Conservation (phyloP, 2,113 vertebrate genomes). For the Chaenogobius annularis region DNA sequence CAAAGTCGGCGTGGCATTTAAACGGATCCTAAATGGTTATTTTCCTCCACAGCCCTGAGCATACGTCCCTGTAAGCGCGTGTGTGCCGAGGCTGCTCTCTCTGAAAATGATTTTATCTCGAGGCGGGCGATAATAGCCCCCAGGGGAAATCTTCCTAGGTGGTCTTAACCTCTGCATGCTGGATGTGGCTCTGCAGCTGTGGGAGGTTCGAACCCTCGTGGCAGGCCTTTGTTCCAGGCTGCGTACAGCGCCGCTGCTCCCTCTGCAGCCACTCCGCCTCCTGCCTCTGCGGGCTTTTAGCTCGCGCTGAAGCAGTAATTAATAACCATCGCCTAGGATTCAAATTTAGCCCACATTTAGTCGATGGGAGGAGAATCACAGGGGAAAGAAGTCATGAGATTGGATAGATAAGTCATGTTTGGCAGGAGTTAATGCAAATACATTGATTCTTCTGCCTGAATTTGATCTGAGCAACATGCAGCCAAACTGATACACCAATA, state of each 20-base stretch:
- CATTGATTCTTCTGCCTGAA: conserved; percentile 56
- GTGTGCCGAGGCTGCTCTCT: conserved; percentile 51
- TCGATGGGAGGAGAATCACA: conserved; percentile 60
- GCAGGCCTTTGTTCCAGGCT: conserved; percentile 68
- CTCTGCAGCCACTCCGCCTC: conserved; percentile 34
- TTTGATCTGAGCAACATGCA: conserved; percentile 38
- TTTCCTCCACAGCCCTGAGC: conserved; percentile 18
- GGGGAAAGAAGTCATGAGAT: conserved; percentile 50
- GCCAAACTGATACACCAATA: conserved; percentile 14
- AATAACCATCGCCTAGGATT: conserved; percentile 65
- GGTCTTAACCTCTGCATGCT: conserved; percentile 68
- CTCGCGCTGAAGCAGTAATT: conserved; percentile 67
- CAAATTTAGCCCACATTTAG: conserved; percentile 59
- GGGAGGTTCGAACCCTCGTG: conserved; percentile 63
- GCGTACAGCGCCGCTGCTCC: conserved; percentile 44
- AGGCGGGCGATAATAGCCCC: conserved; percentile 59
- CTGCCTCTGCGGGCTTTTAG: conserved; percentile 54
- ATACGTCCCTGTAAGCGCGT: conserved; percentile 49
- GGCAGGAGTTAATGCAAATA: conserved; percentile 53
- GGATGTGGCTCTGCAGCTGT: conserved; percentile 50
- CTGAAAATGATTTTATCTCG: conserved; percentile 73
- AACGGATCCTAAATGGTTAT: conserved; percentile 24
- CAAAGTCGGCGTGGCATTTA: conserved; percentile 18
- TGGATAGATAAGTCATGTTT: conserved; percentile 38
- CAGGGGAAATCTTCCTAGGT: conserved; percentile 73